phyloP scores from a whole-genome alignment of 2,888 invertebrate species.

The Deilephila elpenor region DNA sequence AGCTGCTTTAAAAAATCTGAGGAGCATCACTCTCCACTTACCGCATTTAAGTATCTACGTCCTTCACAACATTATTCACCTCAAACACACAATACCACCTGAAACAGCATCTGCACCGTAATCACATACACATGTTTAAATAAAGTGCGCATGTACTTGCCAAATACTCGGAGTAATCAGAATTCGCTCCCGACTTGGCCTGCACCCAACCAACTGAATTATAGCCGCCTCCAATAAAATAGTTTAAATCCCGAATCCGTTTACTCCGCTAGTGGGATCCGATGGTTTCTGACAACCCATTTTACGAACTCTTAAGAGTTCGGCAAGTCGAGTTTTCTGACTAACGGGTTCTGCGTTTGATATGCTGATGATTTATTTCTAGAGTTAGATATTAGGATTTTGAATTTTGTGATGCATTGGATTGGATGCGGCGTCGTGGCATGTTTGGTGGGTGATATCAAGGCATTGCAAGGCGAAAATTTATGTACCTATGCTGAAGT shows the following conservation, averaged over 20 bases:
- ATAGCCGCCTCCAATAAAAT: conserved; percentile 41
- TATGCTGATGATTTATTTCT: conserved; percentile 13
- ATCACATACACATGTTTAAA: conserved; percentile 22
- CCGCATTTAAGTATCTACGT: too few species aligned
- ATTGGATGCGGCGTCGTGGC: background rate
- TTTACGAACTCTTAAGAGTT: conserved; percentile 22
- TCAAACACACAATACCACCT: background rate
- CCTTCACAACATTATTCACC: too few species aligned
- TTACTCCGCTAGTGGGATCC: conserved; percentile 17
- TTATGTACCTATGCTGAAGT: too few species aligned
- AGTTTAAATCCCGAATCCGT: conserved; percentile 34
- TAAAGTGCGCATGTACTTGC: conserved; percentile 10
- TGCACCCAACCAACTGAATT: conserved; percentile 42
- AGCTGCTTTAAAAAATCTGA: too few species aligned
- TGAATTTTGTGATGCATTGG: background rate
- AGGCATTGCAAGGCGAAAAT: too few species aligned
- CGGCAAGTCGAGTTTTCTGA: background rate
- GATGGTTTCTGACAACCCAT: conserved; percentile 26
- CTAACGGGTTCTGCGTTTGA: conserved; percentile 8
- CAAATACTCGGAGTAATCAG: conserved; percentile 36
- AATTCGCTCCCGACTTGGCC: conserved; percentile 37
- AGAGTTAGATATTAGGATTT: background rate
- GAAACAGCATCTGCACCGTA: background rate
- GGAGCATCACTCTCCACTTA: too few species aligned
- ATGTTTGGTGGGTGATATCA: too few species aligned